Percentiles rank a stretch among this genome's conserved stretches.
These are phyloP conservation scores for Geotria australis DNA, from an alignment of 2,797 vertebrate species.

Conservation along the genomic window DNA sequence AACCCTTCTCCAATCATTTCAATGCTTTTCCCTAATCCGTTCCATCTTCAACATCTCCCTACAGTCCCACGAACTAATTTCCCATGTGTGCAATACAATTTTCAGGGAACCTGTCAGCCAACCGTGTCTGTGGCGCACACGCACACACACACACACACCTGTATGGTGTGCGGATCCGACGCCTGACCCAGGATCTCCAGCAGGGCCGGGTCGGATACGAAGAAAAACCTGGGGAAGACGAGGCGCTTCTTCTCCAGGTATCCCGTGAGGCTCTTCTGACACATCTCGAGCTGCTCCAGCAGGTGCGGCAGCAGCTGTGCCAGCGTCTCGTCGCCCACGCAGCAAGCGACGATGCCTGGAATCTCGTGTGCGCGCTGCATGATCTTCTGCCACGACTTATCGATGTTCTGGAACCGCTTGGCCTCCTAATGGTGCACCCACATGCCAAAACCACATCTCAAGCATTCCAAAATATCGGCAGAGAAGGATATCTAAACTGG, in stretches of 20 bases:
- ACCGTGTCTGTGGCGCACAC: too few relatives aligned
- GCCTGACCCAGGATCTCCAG: slow-evolving; percentile 49
- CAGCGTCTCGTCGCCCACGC: slow-evolving; percentile 34
- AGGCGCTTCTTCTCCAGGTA: slow-evolving; percentile 45
- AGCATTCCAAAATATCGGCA: too few relatives aligned
- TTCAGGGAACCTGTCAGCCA: too few relatives aligned
- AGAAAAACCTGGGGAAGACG: slow-evolving; percentile 44
- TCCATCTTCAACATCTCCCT: neutral
- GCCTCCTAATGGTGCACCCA: slow-evolving; percentile 10
- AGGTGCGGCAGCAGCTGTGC: slow-evolving; percentile 17
- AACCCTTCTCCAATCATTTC: too few relatives aligned
- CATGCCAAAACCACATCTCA: neutral
- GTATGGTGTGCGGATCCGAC: slow-evolving; percentile 42
- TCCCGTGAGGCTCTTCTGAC: slow-evolving; percentile 43
- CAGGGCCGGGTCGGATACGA: slow-evolving; percentile 37
- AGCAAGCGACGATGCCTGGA: slow-evolving; percentile 29
- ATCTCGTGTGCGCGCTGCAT: slow-evolving; percentile 39
- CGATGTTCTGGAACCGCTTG: slow-evolving; percentile 40
- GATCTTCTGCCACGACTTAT: slow-evolving; percentile 44
- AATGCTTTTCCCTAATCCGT: too few relatives aligned
- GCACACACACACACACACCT: slow-evolving; percentile 10
- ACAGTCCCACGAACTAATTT: neutral
- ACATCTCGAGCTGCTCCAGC: slow-evolving; percentile 25
- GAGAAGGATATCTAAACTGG: too few relatives aligned
- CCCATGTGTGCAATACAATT: neutral